phyloP scores from a whole-genome alignment of 2,888 invertebrate genomes.

The Tetrapedia diversipes region DNA sequence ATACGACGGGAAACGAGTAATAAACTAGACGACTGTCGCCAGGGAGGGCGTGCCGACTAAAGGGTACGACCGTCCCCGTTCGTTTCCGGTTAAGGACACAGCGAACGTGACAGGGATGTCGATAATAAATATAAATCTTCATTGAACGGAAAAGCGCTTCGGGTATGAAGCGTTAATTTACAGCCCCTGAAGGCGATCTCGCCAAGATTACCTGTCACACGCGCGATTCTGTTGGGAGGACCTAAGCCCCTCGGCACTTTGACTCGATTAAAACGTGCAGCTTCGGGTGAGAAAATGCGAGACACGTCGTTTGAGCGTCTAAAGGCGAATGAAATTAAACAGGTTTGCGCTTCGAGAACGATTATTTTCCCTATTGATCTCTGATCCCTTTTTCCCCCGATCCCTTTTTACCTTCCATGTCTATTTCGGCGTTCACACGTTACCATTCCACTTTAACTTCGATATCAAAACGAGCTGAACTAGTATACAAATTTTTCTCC shows the following conservation, averaged over 20 bases:
- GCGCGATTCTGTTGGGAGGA: conserved; percentile 1
- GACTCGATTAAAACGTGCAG: not conserved
- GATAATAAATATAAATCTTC: conserved; percentile 44
- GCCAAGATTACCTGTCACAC: conserved; percentile 8
- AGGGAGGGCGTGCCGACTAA: too few relatives aligned
- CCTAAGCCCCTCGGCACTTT: not conserved
- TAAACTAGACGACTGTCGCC: too few relatives aligned
- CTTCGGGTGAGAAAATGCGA: not conserved
- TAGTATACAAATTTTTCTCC: too few relatives aligned
- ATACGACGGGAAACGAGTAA: too few relatives aligned
- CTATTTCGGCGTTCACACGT: too few relatives aligned
- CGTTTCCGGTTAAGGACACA: conserved; percentile 39
- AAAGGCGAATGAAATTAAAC: not conserved
- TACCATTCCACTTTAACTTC: too few relatives aligned
- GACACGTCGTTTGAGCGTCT: not conserved
- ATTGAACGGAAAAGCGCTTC: conserved; percentile 22
- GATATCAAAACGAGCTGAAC: too few relatives aligned
- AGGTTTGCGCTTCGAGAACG: not conserved
- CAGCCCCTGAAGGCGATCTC: not conserved
- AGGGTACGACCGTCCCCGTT: conserved; percentile 7
- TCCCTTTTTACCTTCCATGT: too few relatives aligned
- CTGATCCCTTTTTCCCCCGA: too few relatives aligned
- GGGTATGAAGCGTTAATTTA: conserved; percentile 22
- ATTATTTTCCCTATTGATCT: not conserved
- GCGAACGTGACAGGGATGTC: conserved; percentile 43